Base-by-base conservation (phyloP, 2,113 vertebrate species). In the Planiliza haematocheilus region DNA sequence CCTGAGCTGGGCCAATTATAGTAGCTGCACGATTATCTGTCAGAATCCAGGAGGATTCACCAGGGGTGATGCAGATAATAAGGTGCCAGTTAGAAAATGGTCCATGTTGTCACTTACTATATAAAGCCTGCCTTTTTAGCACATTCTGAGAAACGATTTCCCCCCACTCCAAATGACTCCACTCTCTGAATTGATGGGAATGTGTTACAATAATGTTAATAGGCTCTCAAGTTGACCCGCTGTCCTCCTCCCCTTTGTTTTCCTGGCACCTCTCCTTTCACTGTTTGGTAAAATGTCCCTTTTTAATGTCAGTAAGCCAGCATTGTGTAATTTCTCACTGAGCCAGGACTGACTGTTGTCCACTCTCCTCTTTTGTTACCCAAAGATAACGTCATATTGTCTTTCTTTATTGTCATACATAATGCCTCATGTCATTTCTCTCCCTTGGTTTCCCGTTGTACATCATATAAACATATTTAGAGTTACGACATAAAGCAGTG, bases 1-100 rank as follows among this genome's bases (percentile, higher is more conserved):
- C 58, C 24, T 30, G 51, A 69, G 69, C 51, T 12, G 68, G 10
- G 43, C 4, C 45, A 50, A 69, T 71, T 53, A 57, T 10, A 45
- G 38, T 4, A 11, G 12, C n/a, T 48, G 34, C 7, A 49, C 13
- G 51, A 41, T 38, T 16, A 6, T n/a, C 21, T 21, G 8, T 57
- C 70, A 39, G 6, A 48, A 55, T 12, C 30, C 10, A 45, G n/a
- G 18, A 65, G 43, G 30, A 30, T 3, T 30, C 24, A 30, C 24
- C 24, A 30, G 10, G 41, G 14, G n/a, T 38, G 16, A 21, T 24
- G 30, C 56, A 58, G 8, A 39, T n/a, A 55, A 42, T 39, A 12
- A 2, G 10, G 16, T 36, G 51, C 39, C 21, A 10, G 9, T 17
- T 52, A 17, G 16, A 20, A 37, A 36, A 20, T 1, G 30, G 16